These are phyloP conservation scores for Rhynchotus rufescens DNA, from an alignment of 2,797 vertebrate species.

Conservation along the genomic window DNA sequence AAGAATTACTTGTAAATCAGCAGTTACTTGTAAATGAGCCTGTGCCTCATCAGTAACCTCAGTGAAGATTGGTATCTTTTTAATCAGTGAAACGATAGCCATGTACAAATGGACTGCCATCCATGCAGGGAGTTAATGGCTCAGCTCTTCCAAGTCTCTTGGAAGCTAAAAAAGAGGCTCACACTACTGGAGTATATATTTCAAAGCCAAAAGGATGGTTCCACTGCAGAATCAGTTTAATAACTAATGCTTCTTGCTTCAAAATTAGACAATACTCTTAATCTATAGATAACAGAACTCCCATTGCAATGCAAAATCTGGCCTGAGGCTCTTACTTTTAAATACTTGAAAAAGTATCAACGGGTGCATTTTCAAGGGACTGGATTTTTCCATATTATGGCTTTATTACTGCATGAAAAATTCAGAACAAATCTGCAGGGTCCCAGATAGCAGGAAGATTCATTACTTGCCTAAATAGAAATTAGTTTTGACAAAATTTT, in stretches of 20 bases:
- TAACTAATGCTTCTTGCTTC: not conserved
- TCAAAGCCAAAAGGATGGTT: not conserved
- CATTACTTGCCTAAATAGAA: constrained; percentile 17
- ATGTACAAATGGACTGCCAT: constrained; percentile 39
- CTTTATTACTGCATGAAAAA: constrained; percentile 53
- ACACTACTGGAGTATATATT: not conserved
- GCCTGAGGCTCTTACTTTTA: constrained; percentile 35
- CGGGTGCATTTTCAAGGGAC: not conserved
- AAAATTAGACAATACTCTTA: constrained; percentile 37
- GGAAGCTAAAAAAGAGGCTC: not conserved
- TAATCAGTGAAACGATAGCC: constrained; percentile 26
- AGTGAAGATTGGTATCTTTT: constrained; percentile 41
- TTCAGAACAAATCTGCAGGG: constrained; percentile 41
- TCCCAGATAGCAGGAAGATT: not conserved
- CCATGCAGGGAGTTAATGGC: not conserved
- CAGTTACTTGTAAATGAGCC: constrained; percentile 42
- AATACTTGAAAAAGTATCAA: constrained; percentile 37
- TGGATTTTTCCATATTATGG: constrained; percentile 49
- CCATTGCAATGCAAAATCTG: constrained; percentile 18
- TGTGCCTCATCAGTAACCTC: constrained; percentile 49
- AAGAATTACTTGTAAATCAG: constrained; percentile 42
- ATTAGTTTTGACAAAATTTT: constrained; percentile 23
- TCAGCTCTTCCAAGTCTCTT: constrained; percentile 3
- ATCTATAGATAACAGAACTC: constrained; percentile 47
- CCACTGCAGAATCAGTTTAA: constrained; percentile 7